phyloP scores from a whole-genome alignment of 2,888 invertebrate species.

The Chrysina gloriosa region DNA sequence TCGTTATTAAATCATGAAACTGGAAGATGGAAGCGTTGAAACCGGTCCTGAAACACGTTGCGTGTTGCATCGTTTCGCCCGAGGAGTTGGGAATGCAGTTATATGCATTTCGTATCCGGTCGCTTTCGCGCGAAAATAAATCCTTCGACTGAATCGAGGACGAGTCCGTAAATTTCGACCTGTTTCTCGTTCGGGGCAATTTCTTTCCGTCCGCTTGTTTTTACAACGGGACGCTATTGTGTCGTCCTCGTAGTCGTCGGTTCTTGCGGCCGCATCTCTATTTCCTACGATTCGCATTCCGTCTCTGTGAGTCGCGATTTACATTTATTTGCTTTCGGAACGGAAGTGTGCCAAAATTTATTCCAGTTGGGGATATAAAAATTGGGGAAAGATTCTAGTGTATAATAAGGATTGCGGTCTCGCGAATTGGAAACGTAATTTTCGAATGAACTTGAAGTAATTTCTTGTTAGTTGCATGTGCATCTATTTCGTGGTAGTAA shows the following conservation, averaged over 20 bases:
- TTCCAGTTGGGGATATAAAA: background rate
- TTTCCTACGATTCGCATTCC: background rate
- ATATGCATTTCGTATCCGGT: slow-evolving; percentile 5
- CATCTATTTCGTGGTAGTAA: too few species aligned
- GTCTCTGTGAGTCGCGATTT: background rate
- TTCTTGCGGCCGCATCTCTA: background rate
- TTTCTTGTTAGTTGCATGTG: too few species aligned
- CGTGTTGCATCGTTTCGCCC: slow-evolving; percentile 7
- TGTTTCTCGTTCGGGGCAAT: slow-evolving; percentile 3
- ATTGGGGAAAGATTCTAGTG: background rate
- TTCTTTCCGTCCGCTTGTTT: slow-evolving; percentile 5
- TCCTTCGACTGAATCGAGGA: background rate
- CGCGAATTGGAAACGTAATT: too few species aligned
- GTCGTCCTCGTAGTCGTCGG: background rate
- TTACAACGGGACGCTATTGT: background rate
- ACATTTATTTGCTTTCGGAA: background rate
- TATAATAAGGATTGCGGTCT: too few species aligned
- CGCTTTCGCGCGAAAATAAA: slow-evolving; percentile 8
- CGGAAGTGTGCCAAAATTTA: background rate
- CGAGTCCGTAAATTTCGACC: slow-evolving; percentile 10
- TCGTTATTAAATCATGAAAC: slow-evolving; percentile 17
- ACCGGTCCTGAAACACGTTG: background rate
- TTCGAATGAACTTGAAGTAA: too few species aligned
- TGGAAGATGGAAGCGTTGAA: background rate
- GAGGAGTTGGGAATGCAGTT: slow-evolving; percentile 19